A percentile compares a stretch with the other conserved stretches of the same genome.
Evolutionary conservation across 2,797 vertebrate genomes (phyloP).

Genomic region (Clarias laeviceps): DNA sequence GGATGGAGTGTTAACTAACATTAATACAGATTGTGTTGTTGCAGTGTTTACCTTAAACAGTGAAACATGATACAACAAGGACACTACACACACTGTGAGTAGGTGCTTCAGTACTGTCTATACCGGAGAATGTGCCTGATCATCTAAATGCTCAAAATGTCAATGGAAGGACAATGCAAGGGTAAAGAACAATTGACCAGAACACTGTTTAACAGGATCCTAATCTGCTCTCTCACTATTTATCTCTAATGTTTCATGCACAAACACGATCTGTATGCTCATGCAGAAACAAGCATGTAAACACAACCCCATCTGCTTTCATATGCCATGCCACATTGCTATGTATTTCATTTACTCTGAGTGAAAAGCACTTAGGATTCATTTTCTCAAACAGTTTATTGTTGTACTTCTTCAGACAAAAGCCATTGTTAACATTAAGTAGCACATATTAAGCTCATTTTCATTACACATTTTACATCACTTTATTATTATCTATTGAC

Average conservation of each 20-base stretch:
- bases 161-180: slow-evolving; percentile 49
- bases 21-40: slow-evolving; percentile 9
- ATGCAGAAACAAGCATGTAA: slow-evolving; percentile 17
- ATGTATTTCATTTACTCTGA: neutral
- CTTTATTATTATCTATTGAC: slow-evolving; percentile 36
- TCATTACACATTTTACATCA: slow-evolving; percentile 19
- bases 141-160: slow-evolving; percentile 66
- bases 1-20: neutral
- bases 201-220: slow-evolving; percentile 61
- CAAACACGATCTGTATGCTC: neutral
- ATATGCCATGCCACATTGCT: neutral
- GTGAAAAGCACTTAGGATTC: slow-evolving; percentile 18
- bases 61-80: slow-evolving; percentile 62
- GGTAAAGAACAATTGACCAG: slow-evolving; percentile 45
- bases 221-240: slow-evolving; percentile 8
- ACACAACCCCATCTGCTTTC: neutral
- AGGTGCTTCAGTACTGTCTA: slow-evolving; percentile 65
- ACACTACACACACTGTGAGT: slow-evolving; percentile 63
- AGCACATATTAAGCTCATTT: slow-evolving; percentile 34
- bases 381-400: slow-evolving; percentile 48
- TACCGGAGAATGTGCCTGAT: slow-evolving; percentile 76
- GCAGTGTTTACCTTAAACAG: slow-evolving; percentile 48
- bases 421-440: slow-evolving; percentile 27
- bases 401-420: slow-evolving; percentile 49
- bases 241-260: neutral